Conservation (phyloP, 2,888 invertebrate genomes). For the Aquatica leii region DNA sequence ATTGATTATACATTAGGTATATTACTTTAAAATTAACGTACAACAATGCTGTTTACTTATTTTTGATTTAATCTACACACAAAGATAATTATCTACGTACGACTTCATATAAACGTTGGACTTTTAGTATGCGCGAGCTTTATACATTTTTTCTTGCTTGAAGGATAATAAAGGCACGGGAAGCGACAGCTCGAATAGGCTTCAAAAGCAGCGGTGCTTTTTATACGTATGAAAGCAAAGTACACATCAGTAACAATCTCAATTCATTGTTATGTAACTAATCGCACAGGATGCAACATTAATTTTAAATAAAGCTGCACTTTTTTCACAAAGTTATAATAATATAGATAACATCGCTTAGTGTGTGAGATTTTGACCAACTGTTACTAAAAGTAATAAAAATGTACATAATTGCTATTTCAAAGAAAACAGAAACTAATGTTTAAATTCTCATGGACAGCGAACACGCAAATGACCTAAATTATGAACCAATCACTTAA, state of each 20-base stretch:
- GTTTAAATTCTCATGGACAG: conserved; percentile 33
- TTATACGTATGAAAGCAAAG: conserved; percentile 6
- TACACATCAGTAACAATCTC: conserved; percentile 6
- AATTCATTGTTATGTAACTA: conserved; percentile 6
- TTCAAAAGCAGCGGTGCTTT: conserved; percentile 11
- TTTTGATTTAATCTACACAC: too few species aligned
- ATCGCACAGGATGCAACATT: neutral
- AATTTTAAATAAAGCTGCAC: neutral
- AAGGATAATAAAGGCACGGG: conserved; percentile 6
- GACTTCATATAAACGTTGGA: conserved; percentile 8
- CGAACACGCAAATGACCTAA: conserved; percentile 38
- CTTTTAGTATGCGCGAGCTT: neutral
- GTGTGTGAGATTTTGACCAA: neutral
- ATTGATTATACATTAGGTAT: too few species aligned
- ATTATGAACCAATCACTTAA: conserved; percentile 36
- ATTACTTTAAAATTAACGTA: too few species aligned
- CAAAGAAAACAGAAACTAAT: conserved; percentile 24
- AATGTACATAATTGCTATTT: conserved; percentile 22
- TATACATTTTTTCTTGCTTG: conserved; percentile 4
- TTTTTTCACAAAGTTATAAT: neutral
- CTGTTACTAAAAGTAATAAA: conserved; percentile 11
- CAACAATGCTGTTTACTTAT: too few species aligned
- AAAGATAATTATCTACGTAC: neutral
- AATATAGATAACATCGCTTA: neutral
- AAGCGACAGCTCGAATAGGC: conserved; percentile 10